These are phyloP conservation scores for Sylvilagus bachmani DNA, from an alignment of 2,113 vertebrate genomes.

Conservation along the genomic window DNA sequence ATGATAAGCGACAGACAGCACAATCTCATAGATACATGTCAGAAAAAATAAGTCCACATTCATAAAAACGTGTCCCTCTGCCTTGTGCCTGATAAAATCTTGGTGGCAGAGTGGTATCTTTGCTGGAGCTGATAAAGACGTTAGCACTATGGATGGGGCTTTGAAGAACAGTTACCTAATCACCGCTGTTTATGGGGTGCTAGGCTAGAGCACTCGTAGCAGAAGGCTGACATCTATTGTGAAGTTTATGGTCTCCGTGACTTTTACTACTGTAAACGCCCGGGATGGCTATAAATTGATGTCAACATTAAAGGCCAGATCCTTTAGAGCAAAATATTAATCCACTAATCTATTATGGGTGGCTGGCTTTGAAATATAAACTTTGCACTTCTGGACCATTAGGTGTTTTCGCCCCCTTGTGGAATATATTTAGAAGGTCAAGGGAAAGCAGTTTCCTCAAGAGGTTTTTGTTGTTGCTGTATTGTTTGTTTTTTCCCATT, in stretches of 20 bases:
- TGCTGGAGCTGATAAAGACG: conserved; percentile 78
- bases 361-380: conserved; percentile 84
- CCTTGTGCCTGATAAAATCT: conserved; percentile 71
- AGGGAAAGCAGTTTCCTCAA: conserved; percentile 58
- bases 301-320: conserved; percentile 89
- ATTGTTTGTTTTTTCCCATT: conserved; percentile 29
- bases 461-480: not conserved
- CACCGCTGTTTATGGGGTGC: conserved; percentile 85
- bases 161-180: conserved; percentile 84
- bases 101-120: conserved; percentile 52
- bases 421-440: conserved; percentile 81
- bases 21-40: conserved; percentile 63
- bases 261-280: conserved; percentile 87
- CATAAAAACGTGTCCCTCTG: conserved; percentile 68
- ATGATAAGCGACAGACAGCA: conserved; percentile 74
- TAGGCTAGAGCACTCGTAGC: conserved; percentile 67
- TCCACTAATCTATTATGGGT: conserved; percentile 88
- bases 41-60: conserved; percentile 78
- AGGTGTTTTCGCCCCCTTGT: conserved; percentile 87
- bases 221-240: conserved; percentile 85
- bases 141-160: conserved; percentile 78
- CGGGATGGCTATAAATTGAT: conserved; percentile 87
- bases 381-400: conserved; percentile 74
- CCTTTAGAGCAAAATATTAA: conserved; percentile 89
- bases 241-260: conserved; percentile 86